Evolutionary conservation across 2,113 vertebrate species (phyloP).

Genomic region (Crotophaga sulcirostris): DNA sequence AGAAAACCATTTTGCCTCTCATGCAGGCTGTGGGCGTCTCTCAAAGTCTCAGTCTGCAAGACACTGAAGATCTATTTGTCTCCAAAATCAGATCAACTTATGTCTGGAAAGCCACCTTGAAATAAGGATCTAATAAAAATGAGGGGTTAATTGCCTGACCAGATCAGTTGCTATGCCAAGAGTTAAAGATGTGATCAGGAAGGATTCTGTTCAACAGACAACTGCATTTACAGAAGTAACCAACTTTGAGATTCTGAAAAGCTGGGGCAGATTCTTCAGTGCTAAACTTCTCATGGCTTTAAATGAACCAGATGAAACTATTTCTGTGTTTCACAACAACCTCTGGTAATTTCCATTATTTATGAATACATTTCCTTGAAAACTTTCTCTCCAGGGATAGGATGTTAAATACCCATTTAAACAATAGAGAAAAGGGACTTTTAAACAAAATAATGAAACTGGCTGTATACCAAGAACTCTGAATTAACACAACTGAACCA

Average conservation of each 20-base stretch:
- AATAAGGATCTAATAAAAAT: not conserved
- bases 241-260: not conserved
- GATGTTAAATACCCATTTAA: constrained; percentile 48
- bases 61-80: not conserved
- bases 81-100: not conserved
- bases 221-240: not conserved
- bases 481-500: not conserved
- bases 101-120: not conserved
- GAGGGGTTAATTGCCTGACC: not conserved
- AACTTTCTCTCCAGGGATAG: constrained; percentile 46
- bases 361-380: constrained; percentile 38
- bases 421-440: constrained; percentile 60
- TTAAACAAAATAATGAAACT: constrained; percentile 53
- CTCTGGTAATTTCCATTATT: constrained; percentile 62
- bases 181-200: not conserved
- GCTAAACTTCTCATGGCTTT: not conserved
- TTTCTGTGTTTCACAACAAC: not conserved
- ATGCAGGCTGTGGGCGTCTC: not conserved
- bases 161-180: not conserved
- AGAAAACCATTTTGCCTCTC: not conserved
- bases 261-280: not conserved
- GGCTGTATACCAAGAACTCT: constrained; percentile 18
- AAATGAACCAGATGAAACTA: not conserved
- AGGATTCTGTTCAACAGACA: not conserved
- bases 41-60: not conserved